Percentiles rank a stretch among this genome's conserved stretches.
phyloP scores from a whole-genome alignment of 2,888 invertebrate genomes.

The Drosophila robusta region DNA sequence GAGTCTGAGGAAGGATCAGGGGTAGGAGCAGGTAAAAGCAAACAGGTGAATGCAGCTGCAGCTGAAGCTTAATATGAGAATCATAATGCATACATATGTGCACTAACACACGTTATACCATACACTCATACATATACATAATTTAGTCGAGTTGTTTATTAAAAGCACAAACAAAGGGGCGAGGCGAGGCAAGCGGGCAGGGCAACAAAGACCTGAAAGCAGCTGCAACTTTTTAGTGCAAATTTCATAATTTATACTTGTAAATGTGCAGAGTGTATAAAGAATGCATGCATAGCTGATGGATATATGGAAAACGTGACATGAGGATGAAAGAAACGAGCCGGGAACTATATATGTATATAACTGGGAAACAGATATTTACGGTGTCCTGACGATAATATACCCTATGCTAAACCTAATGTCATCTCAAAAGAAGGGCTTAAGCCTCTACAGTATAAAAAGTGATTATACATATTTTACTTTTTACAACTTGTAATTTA shows the following conservation, averaged over 20 bases:
- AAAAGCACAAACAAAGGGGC: constrained; percentile 44
- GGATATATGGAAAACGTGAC: constrained; percentile 42
- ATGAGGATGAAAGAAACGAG: constrained; percentile 5
- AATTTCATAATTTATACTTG: constrained; percentile 72
- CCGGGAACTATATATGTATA: not conserved
- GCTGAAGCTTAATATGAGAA: constrained; percentile 40
- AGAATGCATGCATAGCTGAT: constrained; percentile 48
- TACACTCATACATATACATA: constrained; percentile 38
- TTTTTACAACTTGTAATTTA: too few relatives aligned
- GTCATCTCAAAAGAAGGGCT: too few relatives aligned
- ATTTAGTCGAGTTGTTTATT: constrained; percentile 59
- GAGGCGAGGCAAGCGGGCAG: not conserved
- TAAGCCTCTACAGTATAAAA: too few relatives aligned
- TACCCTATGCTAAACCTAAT: constrained; percentile 3
- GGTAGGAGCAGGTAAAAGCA: constrained; percentile 40
- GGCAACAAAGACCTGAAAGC: constrained; percentile 52
- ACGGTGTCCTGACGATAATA: not conserved
- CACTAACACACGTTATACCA: not conserved
- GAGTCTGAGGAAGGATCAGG: not conserved
- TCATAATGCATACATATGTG: constrained; percentile 43
- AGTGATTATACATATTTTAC: too few relatives aligned
- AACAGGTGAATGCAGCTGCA: constrained; percentile 58
- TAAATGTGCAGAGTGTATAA: constrained; percentile 49
- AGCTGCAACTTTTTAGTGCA: constrained; percentile 74
- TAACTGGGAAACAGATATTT: not conserved